These are phyloP conservation scores for Labeo catla DNA, from an alignment of 2,113 vertebrate genomes.

Conservation along the genomic window DNA sequence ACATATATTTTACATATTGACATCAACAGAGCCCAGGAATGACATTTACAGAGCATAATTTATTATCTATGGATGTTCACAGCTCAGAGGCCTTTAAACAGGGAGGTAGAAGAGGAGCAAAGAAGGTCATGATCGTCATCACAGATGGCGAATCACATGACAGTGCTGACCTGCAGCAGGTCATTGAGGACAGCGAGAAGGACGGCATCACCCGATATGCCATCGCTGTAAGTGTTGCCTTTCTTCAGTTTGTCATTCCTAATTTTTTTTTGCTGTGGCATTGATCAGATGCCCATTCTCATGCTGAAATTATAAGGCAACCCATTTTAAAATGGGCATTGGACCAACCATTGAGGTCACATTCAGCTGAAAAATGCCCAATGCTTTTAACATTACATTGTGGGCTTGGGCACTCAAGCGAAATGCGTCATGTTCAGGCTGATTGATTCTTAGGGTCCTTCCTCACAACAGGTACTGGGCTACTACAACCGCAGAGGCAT, in stretches of 20 bases:
- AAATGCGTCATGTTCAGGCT: constrained; percentile 29
- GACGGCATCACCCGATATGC: constrained; percentile 95
- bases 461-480: constrained; percentile 84
- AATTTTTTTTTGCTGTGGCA: constrained; percentile 10
- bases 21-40: not conserved
- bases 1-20: not conserved
- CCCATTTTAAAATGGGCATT: constrained; percentile 26
- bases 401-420: constrained; percentile 1
- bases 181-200: constrained; percentile 85
- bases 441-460: not conserved
- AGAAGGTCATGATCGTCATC: constrained; percentile 98
- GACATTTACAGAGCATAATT: not conserved
- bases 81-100: constrained; percentile 87
- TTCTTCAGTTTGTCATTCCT: not conserved
- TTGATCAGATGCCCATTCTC: constrained; percentile 35
- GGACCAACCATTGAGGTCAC: constrained; percentile 39
- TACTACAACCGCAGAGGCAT: constrained; percentile 95
- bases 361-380: constrained; percentile 27
- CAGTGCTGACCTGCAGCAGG: constrained; percentile 86
- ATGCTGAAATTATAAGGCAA: constrained; percentile 22
- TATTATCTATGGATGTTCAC: constrained; percentile 8
- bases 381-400: constrained; percentile 8
- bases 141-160: constrained; percentile 98
- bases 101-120: constrained; percentile 89
- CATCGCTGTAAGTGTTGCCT: constrained; percentile 79